phyloP scores from a whole-genome alignment of 2,113 vertebrate species.

The Phocoena phocoena region DNA sequence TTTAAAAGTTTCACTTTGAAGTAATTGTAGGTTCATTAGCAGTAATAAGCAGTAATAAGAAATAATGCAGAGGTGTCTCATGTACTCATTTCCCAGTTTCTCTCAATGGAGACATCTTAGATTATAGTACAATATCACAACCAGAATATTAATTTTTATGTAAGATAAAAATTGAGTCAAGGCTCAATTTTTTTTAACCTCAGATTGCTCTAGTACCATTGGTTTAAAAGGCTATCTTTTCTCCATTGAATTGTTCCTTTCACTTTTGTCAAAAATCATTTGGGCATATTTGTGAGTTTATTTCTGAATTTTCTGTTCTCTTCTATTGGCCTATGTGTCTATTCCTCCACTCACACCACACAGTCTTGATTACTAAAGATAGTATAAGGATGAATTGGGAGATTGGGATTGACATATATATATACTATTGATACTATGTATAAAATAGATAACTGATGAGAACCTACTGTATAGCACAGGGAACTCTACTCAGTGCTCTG shows the following conservation, averaged over 20 bases:
- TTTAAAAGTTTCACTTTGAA: not conserved
- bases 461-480: too few species aligned
- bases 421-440: too few species aligned
- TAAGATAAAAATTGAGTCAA: not conserved
- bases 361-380: not conserved
- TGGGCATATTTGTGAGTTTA: not conserved
- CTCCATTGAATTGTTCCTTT: not conserved
- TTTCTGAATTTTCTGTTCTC: not conserved
- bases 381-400: not conserved
- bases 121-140: not conserved
- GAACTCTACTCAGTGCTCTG: too few species aligned
- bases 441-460: too few species aligned
- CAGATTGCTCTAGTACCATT: not conserved
- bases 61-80: not conserved
- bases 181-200: not conserved
- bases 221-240: not conserved
- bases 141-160: not conserved
- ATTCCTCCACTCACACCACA: not conserved
- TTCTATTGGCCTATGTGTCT: not conserved
- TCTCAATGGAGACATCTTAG: not conserved
- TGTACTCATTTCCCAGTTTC: not conserved
- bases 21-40: not conserved
- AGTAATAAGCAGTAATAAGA: not conserved
- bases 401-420: too few species aligned
- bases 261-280: not conserved